Percentiles rank a stretch among this genome's conserved stretches.
These are phyloP conservation scores for Lacerta agilis DNA, from an alignment of 2,797 vertebrate species.

Conservation along the genomic window DNA sequence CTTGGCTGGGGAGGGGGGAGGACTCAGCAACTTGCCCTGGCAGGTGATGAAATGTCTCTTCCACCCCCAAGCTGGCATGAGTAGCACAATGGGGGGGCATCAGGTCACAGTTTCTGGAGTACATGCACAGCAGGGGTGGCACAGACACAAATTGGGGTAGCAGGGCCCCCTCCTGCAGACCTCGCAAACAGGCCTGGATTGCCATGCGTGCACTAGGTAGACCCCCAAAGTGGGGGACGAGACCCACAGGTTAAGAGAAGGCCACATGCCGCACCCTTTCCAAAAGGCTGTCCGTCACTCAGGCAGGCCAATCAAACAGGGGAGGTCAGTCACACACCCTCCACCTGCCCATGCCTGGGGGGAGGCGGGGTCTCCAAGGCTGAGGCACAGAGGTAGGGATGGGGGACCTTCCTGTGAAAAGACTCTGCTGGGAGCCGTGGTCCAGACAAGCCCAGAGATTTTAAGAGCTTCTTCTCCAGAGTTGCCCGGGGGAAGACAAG, in stretches of 20 bases:
- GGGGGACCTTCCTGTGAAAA: too few relatives aligned
- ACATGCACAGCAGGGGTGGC: neutral
- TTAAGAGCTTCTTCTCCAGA: neutral
- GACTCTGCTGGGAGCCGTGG: neutral
- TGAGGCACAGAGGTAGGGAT: neutral
- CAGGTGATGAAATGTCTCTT: too few relatives aligned
- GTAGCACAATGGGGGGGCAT: neutral
- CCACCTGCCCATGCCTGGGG: neutral
- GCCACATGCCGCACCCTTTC: too few relatives aligned
- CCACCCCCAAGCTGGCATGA: neutral
- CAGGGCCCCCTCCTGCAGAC: neutral
- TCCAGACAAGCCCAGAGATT: neutral
- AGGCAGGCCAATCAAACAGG: neutral
- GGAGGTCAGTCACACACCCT: neutral
- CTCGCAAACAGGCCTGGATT: neutral
- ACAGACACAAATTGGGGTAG: neutral
- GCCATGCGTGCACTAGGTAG: neutral
- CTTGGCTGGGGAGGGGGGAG: neutral
- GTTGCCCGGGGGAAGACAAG: neutral
- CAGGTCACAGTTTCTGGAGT: neutral
- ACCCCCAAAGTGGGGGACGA: neutral
- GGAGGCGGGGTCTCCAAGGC: neutral
- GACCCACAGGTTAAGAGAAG: neutral
- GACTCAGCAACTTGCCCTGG: neutral
- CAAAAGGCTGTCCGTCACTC: accelerated